Evolutionary conservation across 2,797 vertebrate species (phyloP).

Genomic region (Amniataba percoides): DNA sequence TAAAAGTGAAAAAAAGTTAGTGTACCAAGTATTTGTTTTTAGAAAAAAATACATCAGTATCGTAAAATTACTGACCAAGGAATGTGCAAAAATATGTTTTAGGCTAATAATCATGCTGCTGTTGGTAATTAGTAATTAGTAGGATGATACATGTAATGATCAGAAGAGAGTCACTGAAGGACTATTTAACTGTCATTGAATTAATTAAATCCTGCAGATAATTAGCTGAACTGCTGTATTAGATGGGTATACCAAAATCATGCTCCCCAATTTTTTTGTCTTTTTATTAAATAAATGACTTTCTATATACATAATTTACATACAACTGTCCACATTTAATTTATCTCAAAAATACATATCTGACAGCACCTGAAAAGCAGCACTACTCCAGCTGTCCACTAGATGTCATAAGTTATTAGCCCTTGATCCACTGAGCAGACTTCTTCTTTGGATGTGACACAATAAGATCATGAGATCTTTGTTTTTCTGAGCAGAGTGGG

Average conservation of each 20-base stretch:
- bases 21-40: too few relatives aligned
- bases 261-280: not conserved
- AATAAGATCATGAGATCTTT: not conserved
- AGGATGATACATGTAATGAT: not conserved
- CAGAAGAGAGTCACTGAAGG: not conserved
- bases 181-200: not conserved
- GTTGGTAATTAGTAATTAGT: not conserved
- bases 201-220: not conserved
- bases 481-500: not conserved
- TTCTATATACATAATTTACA: not conserved
- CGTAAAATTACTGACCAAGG: too few relatives aligned
- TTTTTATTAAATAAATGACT: not conserved
- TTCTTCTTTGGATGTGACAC: not conserved
- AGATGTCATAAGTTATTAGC: slow-evolving; percentile 58
- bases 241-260: not conserved
- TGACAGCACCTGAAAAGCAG: not conserved
- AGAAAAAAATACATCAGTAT: too few relatives aligned
- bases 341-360: not conserved
- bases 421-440: not conserved
- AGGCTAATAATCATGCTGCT: not conserved
- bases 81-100: too few relatives aligned
- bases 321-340: not conserved
- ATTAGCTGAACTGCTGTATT: not conserved
- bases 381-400: slow-evolving; percentile 55
- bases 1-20: too few relatives aligned